Conservation (phyloP, 1,140 invertebrate genomes). For the Cephus cinctus region DNA sequence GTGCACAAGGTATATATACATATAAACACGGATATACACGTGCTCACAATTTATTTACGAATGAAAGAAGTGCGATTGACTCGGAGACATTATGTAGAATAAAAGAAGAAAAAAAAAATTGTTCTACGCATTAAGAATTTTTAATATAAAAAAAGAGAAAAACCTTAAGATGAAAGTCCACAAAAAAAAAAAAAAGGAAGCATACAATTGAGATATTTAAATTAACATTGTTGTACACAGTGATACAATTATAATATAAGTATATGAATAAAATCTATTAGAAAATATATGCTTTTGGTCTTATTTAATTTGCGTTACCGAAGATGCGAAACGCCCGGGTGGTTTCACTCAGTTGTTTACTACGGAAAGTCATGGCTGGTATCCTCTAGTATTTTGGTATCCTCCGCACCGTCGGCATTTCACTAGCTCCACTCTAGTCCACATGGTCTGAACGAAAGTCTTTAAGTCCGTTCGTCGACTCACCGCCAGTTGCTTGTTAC, state of each 20-base stretch:
- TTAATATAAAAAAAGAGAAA: constrained; percentile 40
- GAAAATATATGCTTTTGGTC: constrained; percentile 46
- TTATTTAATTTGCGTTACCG: constrained; percentile 40
- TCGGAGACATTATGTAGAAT: constrained; percentile 40
- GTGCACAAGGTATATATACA: constrained; percentile 12
- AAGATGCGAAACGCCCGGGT: too few relatives aligned
- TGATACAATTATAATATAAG: constrained; percentile 60
- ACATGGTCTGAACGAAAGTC: too few relatives aligned
- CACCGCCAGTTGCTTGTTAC: constrained; percentile 37
- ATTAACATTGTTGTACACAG: constrained; percentile 60
- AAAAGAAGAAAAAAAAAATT: constrained; percentile 29
- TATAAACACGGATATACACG: constrained; percentile 26
- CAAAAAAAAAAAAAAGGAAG: constrained; percentile 35
- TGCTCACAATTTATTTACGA: constrained; percentile 45
- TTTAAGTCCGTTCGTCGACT: too few relatives aligned
- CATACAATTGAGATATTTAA: constrained; percentile 57
- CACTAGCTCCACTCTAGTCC: constrained; percentile 27
- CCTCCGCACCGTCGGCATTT: constrained; percentile 32
- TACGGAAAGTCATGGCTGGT: constrained; percentile 32
- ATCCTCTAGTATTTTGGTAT: constrained; percentile 34
- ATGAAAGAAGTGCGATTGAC: constrained; percentile 46
- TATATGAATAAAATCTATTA: constrained; percentile 60
- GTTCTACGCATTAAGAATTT: constrained; percentile 50
- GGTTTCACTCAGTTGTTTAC: too few relatives aligned
- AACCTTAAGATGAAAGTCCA: constrained; percentile 43